Evolutionary conservation across 1,140 invertebrate species (phyloP).

Genomic region (Oncopeltus fasciatus): DNA sequence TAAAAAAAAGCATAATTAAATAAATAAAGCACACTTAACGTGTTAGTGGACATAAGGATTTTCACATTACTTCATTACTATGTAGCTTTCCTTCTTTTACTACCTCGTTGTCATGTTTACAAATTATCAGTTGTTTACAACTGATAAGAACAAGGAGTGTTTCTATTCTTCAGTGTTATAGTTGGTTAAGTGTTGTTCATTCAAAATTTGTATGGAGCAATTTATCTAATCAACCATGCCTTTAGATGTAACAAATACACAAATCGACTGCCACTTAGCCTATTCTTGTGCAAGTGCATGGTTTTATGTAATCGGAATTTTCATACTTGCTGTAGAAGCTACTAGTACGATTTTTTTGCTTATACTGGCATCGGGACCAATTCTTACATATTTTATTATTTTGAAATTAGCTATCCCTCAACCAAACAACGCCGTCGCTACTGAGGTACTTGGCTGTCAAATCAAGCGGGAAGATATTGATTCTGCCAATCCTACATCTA

Average conservation of each 20-base stretch:
- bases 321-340: slow-evolving; percentile 13
- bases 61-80: too few species aligned
- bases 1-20: too few species aligned
- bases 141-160: too few species aligned
- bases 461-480: neutral
- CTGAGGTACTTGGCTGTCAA: slow-evolving; percentile 8
- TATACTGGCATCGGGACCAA: neutral
- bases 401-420: slow-evolving; percentile 5
- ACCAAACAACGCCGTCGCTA: neutral
- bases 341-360: slow-evolving; percentile 3
- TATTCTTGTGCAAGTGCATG: slow-evolving; percentile 9
- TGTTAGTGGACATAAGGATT: too few species aligned
- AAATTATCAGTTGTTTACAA: too few species aligned
- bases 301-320: neutral
- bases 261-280: neutral
- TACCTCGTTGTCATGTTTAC: too few species aligned
- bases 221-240: too few species aligned
- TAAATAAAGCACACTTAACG: too few species aligned
- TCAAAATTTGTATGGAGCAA: too few species aligned
- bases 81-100: too few species aligned
- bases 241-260: neutral
- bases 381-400: slow-evolving; percentile 2
- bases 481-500: neutral
- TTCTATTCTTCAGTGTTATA: too few species aligned
- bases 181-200: too few species aligned